Percentiles rank a stretch among this genome's conserved stretches.
Conservation (phyloP, 2,113 vertebrate species). For the Xyliphius kryptos region DNA sequence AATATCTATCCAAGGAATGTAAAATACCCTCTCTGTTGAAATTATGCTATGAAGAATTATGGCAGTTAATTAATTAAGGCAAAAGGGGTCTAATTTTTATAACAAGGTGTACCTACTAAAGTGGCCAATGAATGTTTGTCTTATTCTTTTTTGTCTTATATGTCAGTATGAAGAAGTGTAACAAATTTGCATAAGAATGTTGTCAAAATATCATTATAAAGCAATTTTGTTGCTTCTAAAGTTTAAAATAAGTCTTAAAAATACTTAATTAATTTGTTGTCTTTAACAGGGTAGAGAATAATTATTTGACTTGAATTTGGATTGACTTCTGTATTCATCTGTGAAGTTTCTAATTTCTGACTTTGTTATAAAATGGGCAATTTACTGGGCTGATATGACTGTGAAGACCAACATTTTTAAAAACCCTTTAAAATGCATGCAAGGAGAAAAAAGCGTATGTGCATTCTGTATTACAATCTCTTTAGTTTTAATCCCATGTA, state of each 20-base stretch:
- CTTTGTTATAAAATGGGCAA: not conserved
- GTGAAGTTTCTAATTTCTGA: not conserved
- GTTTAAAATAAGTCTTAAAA: not conserved
- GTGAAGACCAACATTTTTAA: conserved; percentile 11
- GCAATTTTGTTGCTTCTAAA: not conserved
- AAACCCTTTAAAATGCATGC: conserved; percentile 7
- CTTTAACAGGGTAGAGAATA: not conserved
- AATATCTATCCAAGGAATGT: too few species aligned
- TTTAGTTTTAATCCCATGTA: conserved; percentile 2
- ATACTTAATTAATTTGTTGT: not conserved
- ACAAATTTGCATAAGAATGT: too few species aligned
- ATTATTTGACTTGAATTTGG: conserved; percentile 2
- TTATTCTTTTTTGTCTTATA: too few species aligned
- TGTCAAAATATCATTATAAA: too few species aligned
- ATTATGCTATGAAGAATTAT: too few species aligned
- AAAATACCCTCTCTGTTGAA: too few species aligned
- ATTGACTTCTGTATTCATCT: conserved; percentile 1
- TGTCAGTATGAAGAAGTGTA: too few species aligned
- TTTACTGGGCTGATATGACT: conserved; percentile 1
- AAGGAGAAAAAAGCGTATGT: not conserved
- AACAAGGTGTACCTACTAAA: too few species aligned
- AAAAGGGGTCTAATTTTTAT: too few species aligned
- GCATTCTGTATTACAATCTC: not conserved
- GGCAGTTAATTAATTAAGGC: too few species aligned
- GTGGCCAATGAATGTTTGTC: too few species aligned